Conservation (phyloP, 2,797 vertebrate species). For the Cryptoblepharus egeriae region DNA sequence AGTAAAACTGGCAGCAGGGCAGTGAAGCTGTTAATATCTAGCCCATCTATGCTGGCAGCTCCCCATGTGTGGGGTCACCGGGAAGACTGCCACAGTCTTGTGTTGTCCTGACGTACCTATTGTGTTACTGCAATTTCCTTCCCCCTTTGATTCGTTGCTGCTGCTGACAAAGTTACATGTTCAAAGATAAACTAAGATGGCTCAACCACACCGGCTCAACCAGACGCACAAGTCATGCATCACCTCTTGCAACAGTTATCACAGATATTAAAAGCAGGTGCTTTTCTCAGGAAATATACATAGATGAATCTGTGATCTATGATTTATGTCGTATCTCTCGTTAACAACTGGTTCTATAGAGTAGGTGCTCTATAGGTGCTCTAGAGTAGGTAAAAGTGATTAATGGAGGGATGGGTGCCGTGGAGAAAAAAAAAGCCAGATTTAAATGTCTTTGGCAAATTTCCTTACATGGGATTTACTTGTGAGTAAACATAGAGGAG, state of each 20-base stretch:
- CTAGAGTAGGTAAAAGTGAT: background rate
- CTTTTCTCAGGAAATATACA: background rate
- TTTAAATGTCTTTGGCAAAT: too few species aligned
- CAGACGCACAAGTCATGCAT: background rate
- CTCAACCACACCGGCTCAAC: background rate
- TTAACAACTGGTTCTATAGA: too few species aligned
- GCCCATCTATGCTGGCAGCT: background rate
- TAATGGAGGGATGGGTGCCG: background rate
- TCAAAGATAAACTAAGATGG: background rate
- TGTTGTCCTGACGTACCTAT: background rate
- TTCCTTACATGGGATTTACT: too few species aligned
- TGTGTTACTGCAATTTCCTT: background rate
- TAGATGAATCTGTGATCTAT: too few species aligned
- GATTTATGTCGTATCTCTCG: too few species aligned
- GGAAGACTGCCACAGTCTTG: background rate
- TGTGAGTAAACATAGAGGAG: too few species aligned
- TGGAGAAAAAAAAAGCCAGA: background rate
- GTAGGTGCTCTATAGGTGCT: too few species aligned
- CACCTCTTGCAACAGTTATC: background rate
- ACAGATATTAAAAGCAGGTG: background rate
- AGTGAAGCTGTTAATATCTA: background rate
- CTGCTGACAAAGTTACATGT: background rate
- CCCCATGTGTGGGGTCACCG: background rate
- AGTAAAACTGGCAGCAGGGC: background rate
- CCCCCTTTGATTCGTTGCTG: background rate